A percentile compares a stretch with the other conserved stretches of the same genome.
These are phyloP conservation scores for Clusia tigrina DNA, from an alignment of 2,888 invertebrate genomes.

Conservation along the genomic window DNA sequence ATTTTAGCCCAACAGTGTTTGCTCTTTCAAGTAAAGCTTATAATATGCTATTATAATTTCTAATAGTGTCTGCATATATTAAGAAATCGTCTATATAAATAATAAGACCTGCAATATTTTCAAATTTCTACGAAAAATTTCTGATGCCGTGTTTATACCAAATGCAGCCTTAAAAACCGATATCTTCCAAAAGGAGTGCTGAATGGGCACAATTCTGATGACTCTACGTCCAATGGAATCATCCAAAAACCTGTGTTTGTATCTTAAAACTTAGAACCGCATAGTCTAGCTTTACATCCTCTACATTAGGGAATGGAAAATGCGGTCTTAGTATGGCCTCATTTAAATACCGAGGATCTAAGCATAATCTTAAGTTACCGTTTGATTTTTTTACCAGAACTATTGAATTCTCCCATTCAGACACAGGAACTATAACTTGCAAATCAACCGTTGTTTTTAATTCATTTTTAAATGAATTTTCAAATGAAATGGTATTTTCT, in stretches of 20 bases:
- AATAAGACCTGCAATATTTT: constrained; percentile 18
- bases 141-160: constrained; percentile 27
- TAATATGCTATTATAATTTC: too few species aligned
- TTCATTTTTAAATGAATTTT: too few species aligned
- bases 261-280: constrained; percentile 24
- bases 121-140: constrained; percentile 28
- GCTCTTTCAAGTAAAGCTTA: too few species aligned
- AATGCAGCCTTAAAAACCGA: constrained; percentile 27
- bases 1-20: too few species aligned
- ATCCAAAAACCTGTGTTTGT: constrained; percentile 36
- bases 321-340: constrained; percentile 30
- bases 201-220: constrained; percentile 37
- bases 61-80: too few species aligned
- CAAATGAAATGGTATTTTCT: too few species aligned
- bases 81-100: too few species aligned
- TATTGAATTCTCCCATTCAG: too few species aligned
- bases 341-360: too few species aligned
- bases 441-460: too few species aligned
- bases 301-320: constrained; percentile 27
- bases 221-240: constrained; percentile 37
- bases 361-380: constrained; percentile 28
- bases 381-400: too few species aligned
- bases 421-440: too few species aligned
- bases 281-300: constrained; percentile 24
- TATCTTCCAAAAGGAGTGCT: constrained; percentile 39